Percentiles rank a stretch among this genome's conserved stretches.
These are phyloP conservation scores for Acropternis orthonyx DNA, from an alignment of 2,797 vertebrate genomes.

Conservation along the genomic window DNA sequence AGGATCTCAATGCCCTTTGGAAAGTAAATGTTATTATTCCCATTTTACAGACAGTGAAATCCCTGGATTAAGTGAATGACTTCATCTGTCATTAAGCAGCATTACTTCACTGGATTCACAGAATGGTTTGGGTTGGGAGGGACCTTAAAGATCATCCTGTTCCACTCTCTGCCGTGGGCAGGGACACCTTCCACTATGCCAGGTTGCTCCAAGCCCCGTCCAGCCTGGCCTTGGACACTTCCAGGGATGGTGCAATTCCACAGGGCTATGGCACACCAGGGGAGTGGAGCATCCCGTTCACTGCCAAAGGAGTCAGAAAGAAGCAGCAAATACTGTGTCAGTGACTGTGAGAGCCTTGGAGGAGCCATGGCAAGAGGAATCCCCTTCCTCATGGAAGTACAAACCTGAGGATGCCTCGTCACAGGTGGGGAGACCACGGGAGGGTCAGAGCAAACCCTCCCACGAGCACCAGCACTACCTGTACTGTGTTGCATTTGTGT, in stretches of 20 bases:
- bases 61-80: background rate
- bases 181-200: background rate
- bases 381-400: background rate
- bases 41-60: background rate
- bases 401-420: background rate
- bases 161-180: background rate
- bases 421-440: background rate
- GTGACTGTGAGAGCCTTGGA: background rate
- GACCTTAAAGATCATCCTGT: background rate
- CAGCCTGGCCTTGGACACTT: background rate
- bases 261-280: rapidly evolving
- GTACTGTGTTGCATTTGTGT: background rate
- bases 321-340: background rate
- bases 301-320: background rate
- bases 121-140: background rate
- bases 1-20: background rate
- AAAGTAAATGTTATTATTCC: background rate
- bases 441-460: background rate
- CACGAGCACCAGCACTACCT: background rate
- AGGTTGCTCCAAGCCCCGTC: background rate
- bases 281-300: background rate
- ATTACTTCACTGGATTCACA: rapidly evolving
- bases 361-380: background rate
- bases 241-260: background rate
- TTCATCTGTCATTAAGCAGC: background rate